phyloP scores from a whole-genome alignment of 2,888 invertebrate species.

The Reticulitermes lucifugus region DNA sequence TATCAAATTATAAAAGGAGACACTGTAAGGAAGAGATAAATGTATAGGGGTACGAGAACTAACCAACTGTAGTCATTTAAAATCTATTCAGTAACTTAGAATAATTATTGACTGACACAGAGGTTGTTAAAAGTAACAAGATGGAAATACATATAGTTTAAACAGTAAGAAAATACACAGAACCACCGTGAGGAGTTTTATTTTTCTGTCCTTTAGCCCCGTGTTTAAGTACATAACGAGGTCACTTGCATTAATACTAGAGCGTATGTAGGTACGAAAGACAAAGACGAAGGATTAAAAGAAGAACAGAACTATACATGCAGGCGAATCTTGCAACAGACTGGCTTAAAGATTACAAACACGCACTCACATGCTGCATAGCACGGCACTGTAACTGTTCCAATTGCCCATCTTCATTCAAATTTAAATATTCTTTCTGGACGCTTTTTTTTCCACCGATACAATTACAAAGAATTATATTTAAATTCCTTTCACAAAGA shows the following conservation, averaged over 20 bases:
- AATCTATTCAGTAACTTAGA: neutral
- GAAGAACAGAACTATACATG: neutral
- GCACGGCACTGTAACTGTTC: neutral
- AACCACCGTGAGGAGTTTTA: neutral
- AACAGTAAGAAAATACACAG: neutral
- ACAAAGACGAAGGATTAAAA: neutral
- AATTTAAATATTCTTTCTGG: neutral
- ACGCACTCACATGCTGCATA: neutral
- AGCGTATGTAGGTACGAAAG: neutral
- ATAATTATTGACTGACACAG: neutral
- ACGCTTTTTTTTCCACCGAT: no score
- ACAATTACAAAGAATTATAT: no score
- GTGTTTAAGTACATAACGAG: neutral
- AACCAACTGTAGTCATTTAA: no score
- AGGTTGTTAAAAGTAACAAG: neutral
- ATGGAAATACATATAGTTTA: no score
- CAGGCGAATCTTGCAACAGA: neutral
- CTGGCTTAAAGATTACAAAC: neutral
- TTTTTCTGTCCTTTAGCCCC: neutral
- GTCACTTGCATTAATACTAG: slow-evolving; percentile 7
- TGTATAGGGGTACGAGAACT: no score
- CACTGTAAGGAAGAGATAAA: no score
- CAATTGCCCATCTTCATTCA: slow-evolving; percentile 1
- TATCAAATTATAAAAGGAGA: no score
- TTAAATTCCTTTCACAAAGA: no score